Evolutionary conservation across 2,797 vertebrate genomes (phyloP).

Genomic region (Urosaurus nigricauda): DNA sequence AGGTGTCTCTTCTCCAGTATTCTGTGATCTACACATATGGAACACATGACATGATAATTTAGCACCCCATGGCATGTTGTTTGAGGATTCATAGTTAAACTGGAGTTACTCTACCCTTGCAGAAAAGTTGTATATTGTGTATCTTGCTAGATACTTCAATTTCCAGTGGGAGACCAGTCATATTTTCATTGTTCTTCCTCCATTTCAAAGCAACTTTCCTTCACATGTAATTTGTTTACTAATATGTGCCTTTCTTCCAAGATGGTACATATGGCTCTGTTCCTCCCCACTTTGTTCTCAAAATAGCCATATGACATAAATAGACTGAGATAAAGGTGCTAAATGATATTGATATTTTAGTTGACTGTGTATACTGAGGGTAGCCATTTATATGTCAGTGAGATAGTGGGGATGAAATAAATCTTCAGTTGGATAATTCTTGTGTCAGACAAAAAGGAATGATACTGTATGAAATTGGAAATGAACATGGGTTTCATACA

Average conservation of each 20-base stretch:
- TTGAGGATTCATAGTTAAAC: too few relatives aligned
- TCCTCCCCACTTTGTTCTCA: background rate
- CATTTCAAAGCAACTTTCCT: too few relatives aligned
- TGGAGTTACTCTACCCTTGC: background rate
- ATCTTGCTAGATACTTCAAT: too few relatives aligned
- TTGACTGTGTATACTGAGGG: background rate
- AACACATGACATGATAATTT: background rate
- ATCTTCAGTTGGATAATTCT: background rate
- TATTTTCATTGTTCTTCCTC: too few relatives aligned
- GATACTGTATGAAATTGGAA: too few relatives aligned
- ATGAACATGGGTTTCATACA: too few relatives aligned
- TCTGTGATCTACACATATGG: background rate
- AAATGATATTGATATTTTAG: background rate
- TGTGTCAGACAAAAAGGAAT: too few relatives aligned
- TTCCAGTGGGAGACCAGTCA: too few relatives aligned
- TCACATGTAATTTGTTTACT: background rate
- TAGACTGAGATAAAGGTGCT: background rate
- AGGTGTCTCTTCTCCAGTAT: too few relatives aligned
- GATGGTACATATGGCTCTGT: too few relatives aligned
- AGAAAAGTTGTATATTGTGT: background rate
- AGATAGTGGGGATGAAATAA: background rate
- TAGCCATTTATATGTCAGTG: background rate
- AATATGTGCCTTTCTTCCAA: background rate
- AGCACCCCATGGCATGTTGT: background rate
- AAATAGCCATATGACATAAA: background rate